Conservation (phyloP, 2,888 invertebrate species). For the Hoplodrina ambigua region DNA sequence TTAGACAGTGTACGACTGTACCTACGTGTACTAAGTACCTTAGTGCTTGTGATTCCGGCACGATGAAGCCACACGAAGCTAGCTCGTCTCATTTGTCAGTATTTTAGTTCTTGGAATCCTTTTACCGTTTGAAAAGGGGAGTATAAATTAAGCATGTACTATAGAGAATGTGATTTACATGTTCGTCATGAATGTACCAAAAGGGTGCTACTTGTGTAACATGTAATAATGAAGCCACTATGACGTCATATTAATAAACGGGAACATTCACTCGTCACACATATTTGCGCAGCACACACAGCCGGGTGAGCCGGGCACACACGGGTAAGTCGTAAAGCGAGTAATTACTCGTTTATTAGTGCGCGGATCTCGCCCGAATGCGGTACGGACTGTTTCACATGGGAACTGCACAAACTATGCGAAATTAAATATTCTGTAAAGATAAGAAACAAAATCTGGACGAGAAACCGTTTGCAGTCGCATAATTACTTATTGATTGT, state of each 20-base stretch:
- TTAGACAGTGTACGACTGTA: background rate
- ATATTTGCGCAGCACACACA: slow-evolving; percentile 54
- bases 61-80: background rate
- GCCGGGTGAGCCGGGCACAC: slow-evolving; percentile 44
- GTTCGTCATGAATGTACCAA: background rate
- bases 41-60: background rate
- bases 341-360: slow-evolving; percentile 54
- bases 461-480: background rate
- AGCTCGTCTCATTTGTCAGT: background rate
- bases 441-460: background rate
- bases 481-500: no score
- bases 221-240: slow-evolving; percentile 42
- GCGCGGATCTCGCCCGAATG: slow-evolving; percentile 8
- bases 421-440: background rate
- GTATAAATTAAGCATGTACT: slow-evolving; percentile 9
- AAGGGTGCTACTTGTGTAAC: slow-evolving; percentile 31
- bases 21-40: background rate
- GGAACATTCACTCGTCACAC: slow-evolving; percentile 41
- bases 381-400: background rate
- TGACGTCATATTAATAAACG: slow-evolving; percentile 47
- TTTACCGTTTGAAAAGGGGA: background rate
- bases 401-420: background rate
- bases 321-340: slow-evolving; percentile 43
- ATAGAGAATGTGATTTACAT: slow-evolving; percentile 2
- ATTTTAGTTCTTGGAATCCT: background rate